These are phyloP conservation scores for Atlantisia rogersi DNA, from an alignment of 2,113 vertebrate species.

Conservation along the genomic window DNA sequence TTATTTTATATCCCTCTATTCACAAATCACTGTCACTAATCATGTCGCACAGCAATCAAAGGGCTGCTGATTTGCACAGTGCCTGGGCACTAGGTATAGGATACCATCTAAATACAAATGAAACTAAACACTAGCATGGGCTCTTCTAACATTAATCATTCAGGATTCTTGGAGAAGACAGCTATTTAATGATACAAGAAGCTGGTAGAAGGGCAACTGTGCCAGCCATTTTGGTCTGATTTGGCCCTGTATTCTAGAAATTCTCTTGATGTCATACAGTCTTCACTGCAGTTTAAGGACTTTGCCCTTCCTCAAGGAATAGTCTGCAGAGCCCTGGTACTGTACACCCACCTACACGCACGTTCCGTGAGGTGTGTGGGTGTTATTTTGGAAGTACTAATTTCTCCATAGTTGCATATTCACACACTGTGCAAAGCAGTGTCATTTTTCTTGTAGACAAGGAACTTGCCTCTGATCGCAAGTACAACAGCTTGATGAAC, in stretches of 20 bases:
- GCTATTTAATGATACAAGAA: conserved; percentile 17
- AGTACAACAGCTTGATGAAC: not conserved
- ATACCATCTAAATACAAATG: conserved; percentile 45
- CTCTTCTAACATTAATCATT: conserved; percentile 40
- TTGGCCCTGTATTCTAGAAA: not conserved
- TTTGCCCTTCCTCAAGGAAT: not conserved
- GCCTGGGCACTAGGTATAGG: not conserved
- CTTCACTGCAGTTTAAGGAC: not conserved
- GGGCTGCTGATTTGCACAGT: conserved; percentile 40
- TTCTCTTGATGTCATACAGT: not conserved
- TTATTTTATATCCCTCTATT: not conserved
- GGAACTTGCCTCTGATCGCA: not conserved
- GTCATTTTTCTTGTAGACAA: not conserved
- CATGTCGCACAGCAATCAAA: conserved; percentile 14
- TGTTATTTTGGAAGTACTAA: not conserved
- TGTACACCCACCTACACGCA: accelerated
- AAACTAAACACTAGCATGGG: conserved; percentile 14
- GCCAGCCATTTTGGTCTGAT: not conserved
- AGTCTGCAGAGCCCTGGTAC: accelerated
- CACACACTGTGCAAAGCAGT: not conserved
- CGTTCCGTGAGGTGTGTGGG: accelerated
- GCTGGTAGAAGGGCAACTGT: not conserved
- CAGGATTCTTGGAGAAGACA: conserved; percentile 7
- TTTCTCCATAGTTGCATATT: not conserved
- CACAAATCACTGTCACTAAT: conserved; percentile 19